These are phyloP conservation scores for Eumeta japonica DNA, from an alignment of 1,140 invertebrate genomes.

Conservation along the genomic window DNA sequence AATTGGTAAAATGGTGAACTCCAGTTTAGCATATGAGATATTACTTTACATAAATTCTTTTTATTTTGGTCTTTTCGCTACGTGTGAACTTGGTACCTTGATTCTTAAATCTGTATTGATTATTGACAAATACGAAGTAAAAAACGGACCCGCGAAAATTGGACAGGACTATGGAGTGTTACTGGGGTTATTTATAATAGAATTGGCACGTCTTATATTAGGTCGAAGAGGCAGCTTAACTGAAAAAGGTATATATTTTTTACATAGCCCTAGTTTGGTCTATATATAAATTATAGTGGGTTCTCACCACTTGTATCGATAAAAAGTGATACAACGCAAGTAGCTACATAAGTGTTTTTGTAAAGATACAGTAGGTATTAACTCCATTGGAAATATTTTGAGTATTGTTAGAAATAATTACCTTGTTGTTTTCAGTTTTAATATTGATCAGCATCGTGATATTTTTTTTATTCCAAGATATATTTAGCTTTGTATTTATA, in stretches of 20 bases:
- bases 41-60: conserved; percentile 80
- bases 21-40: conserved; percentile 76
- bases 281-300: too few species aligned
- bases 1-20: conserved; percentile 72
- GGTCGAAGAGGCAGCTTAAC: conserved; percentile 86
- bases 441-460: too few species aligned
- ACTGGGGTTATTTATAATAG: conserved; percentile 73
- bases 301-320: too few species aligned
- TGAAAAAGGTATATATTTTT: conserved; percentile 63
- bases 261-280: too few species aligned
- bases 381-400: too few species aligned
- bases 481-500: conserved; percentile 2
- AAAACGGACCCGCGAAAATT: conserved; percentile 65
- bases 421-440: too few species aligned
- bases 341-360: too few species aligned
- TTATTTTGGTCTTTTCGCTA: conserved; percentile 80
- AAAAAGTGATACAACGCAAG: too few species aligned
- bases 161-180: conserved; percentile 76
- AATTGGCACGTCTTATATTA: conserved; percentile 73
- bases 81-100: conserved; percentile 74
- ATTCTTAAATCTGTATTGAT: conserved; percentile 69
- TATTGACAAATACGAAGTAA: conserved; percentile 65
- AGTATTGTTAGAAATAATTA: too few species aligned
- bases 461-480: conserved; percentile 4
- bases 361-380: too few species aligned